These are phyloP conservation scores for Labeo catla DNA, from an alignment of 2,113 vertebrate species.

Conservation along the genomic window DNA sequence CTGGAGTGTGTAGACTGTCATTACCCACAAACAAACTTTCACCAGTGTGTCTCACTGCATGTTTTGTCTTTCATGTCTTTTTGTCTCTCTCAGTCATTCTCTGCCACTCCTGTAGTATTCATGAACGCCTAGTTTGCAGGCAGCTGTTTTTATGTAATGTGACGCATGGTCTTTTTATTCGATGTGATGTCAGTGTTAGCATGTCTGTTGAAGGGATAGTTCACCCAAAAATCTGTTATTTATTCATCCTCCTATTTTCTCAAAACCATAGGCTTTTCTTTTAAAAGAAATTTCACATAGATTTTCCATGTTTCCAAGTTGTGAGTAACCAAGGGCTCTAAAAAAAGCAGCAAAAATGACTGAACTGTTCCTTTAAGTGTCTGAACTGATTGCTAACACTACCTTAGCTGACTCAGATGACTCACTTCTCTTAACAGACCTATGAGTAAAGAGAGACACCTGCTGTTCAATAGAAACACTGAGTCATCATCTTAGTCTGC, in stretches of 20 bases:
- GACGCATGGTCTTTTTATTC: background rate
- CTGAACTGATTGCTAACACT: background rate
- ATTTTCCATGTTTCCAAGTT: background rate
- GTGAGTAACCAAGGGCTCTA: background rate
- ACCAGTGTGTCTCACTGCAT: background rate
- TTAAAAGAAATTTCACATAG: background rate
- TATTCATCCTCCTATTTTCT: background rate
- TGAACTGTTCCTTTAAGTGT: background rate
- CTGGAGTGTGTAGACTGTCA: background rate
- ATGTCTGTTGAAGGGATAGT: background rate
- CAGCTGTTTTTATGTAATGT: background rate
- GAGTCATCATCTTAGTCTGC: background rate
- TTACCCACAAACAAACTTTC: background rate
- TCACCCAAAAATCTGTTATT: background rate
- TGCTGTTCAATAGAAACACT: slow-evolving; percentile 32
- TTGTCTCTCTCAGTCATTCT: background rate
- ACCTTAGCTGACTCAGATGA: slow-evolving; percentile 7
- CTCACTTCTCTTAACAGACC: background rate
- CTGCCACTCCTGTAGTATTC: background rate
- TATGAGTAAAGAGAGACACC: slow-evolving; percentile 40
- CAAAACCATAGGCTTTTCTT: background rate
- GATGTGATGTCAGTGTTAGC: background rate
- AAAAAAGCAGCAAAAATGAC: background rate
- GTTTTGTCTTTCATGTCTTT: background rate
- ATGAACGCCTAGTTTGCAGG: background rate